Base-by-base conservation (phyloP, 2,888 invertebrate genomes). In the Rutpela maculata region DNA sequence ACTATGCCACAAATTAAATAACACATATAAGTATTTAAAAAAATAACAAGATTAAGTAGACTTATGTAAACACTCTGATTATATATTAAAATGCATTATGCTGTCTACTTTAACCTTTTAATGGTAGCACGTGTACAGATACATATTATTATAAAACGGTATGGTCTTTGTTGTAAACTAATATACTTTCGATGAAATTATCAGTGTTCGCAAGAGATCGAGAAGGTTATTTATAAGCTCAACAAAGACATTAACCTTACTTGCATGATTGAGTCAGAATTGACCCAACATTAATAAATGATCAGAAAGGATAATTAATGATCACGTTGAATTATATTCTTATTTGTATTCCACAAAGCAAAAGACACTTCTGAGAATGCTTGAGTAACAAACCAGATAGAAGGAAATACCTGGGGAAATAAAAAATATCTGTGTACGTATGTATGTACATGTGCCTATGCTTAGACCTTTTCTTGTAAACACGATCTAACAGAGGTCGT, bases 61-160 rank as follows among this genome's bases (percentile, higher is more conserved):
- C 31, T 31, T 62, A 12, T 26, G 35, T 22, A 62, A 62, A 31
- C 12, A 62, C 31, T 11, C 11, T 12, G 19, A 59, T 59, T 59
- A 19, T 59, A 1, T 11, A 19, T 57, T 57, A 12, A 19, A 18
- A 18, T 22, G 2, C 4, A 22, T 18, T 59, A 12, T 2, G 22
- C 19, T 22, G 19, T 59, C 22, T 59, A 22, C 22, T 22, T 59
- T 59, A 15, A 50, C 50, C 59, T 59, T 59, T 59, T 9, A 22
- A 4, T 59, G 12, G n/a, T 62, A 5, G 62, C 62, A 62, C 62
- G 62, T 62, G 62, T 62, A 15, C 35, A 31, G 62, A n/a, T 50
- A 50, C 50, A 50, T 50, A 50, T n/a, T 50, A 50, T 15, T 7
- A 50, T n/a, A n/a, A 50, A 50, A n/a, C 15, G 50, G 0, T 15